phyloP scores from a whole-genome alignment of 1,140 invertebrate genomes.

The Pseudomyrmex dendroicus region DNA sequence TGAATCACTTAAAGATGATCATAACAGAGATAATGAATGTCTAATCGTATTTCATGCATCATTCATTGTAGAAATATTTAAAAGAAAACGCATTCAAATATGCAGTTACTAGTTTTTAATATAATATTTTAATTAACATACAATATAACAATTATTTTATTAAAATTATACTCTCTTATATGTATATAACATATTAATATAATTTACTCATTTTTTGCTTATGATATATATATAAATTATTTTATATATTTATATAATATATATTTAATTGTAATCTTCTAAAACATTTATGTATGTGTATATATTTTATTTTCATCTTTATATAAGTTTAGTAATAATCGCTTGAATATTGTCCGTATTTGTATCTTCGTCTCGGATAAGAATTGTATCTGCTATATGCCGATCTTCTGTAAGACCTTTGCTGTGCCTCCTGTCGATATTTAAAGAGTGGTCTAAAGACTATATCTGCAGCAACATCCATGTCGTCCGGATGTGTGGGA shows the following conservation, averaged over 20 bases:
- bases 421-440: conserved; percentile 77
- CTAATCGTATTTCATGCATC: not conserved
- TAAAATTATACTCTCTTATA: no score
- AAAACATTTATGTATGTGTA: no score
- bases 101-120: no score
- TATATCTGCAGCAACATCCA: conserved; percentile 82
- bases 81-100: not conserved
- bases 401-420: conserved; percentile 63
- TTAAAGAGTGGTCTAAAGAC: conserved; percentile 82
- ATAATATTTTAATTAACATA: not conserved
- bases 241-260: not conserved
- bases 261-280: not conserved
- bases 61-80: not conserved
- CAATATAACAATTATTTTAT: not conserved
- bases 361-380: conserved; percentile 57
- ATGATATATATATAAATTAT: not conserved
- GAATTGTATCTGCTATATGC: conserved; percentile 37
- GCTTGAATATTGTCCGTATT: conserved; percentile 54
- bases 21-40: conserved; percentile 3
- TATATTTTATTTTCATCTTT: no score
- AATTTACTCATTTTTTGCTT: not conserved
- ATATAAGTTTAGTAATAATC: conserved; percentile 54
- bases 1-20: not conserved
- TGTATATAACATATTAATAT: not conserved
- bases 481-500: conserved; percentile 65